Conservation (phyloP, 2,888 invertebrate genomes). For the Leptinotarsa rubiginosa region DNA sequence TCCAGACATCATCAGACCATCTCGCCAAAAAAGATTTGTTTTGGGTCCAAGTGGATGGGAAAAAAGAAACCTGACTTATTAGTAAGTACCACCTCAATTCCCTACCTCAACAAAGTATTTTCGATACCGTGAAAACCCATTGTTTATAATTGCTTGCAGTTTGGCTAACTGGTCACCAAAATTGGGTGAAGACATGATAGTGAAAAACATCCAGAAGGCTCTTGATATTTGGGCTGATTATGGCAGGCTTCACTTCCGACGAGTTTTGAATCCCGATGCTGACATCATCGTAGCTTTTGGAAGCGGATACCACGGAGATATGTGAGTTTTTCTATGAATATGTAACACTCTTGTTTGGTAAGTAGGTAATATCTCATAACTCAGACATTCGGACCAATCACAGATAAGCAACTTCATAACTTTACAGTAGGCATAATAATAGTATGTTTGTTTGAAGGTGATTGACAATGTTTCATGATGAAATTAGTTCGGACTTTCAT, state of each 20-base stretch:
- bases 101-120: too few species aligned
- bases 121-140: background rate
- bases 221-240: slow-evolving; percentile 78
- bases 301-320: slow-evolving; percentile 77
- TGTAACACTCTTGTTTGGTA: too few species aligned
- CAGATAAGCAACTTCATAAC: too few species aligned
- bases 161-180: slow-evolving; percentile 78
- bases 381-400: too few species aligned
- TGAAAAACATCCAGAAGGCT: slow-evolving; percentile 71
- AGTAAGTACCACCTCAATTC: slow-evolving; percentile 67
- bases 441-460: too few species aligned
- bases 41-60: slow-evolving; percentile 76
- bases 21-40: slow-evolving; percentile 71
- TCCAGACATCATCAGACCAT: slow-evolving; percentile 71
- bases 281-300: slow-evolving; percentile 83
- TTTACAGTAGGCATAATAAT: too few species aligned
- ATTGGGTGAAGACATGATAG: slow-evolving; percentile 70
- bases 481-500: too few species aligned
- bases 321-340: slow-evolving; percentile 61
- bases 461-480: too few species aligned
- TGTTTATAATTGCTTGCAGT: slow-evolving; percentile 64
- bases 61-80: slow-evolving; percentile 76
- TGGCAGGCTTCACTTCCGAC: slow-evolving; percentile 72
- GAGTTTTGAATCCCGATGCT: slow-evolving; percentile 68
- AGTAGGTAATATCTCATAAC: too few species aligned